Conservation (phyloP, 1,140 invertebrate genomes). For the fruit fly (Drosophila melanogaster) region Release_6_plus_ISO1_MT NC_004354.4:12305001-12305500, state of each 20-base stretch:
- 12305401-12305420: conserved; percentile 68
- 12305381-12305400: not conserved
- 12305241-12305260: conserved; percentile 48
- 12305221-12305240: conserved; percentile 72
- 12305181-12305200: conserved; percentile 79
- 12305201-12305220: conserved; percentile 54
- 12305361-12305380: not conserved
- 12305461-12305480: conserved; percentile 82
- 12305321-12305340: conserved; percentile 5
- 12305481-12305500: conserved; percentile 82
- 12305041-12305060: conserved; percentile 31
- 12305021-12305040: conserved; percentile 52
- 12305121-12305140: conserved; percentile 6
- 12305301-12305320: conserved; percentile 14
- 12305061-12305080: not conserved
- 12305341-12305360: not conserved
- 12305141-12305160: conserved; percentile 32
- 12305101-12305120: not conserved
- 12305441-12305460: conserved; percentile 77
- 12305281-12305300: conserved; percentile 47
- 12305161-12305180: conserved; percentile 71
- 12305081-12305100: not conserved
- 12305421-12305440: conserved; percentile 83
- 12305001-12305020: conserved; percentile 40
- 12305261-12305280: conserved; percentile 59